A percentile compares a stretch with the other conserved stretches of the same genome.
Evolutionary conservation across 2,113 vertebrate species (phyloP).

Genomic region (Malurus melanocephalus): DNA sequence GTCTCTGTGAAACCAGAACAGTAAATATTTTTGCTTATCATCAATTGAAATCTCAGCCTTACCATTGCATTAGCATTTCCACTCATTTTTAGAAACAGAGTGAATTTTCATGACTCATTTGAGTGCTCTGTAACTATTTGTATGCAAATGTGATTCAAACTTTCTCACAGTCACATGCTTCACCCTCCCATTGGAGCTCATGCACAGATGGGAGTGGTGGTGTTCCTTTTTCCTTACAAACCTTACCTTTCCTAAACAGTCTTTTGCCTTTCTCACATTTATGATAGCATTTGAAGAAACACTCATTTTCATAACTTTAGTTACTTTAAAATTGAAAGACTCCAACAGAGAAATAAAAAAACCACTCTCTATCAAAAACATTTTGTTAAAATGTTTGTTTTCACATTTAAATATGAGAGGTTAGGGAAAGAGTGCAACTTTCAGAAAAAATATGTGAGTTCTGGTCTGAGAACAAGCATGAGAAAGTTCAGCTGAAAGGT

Average conservation of each 20-base stretch:
- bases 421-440: not conserved
- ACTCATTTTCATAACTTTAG: not conserved
- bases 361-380: fast-evolving
- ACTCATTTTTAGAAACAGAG: constrained; percentile 38
- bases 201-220: not conserved
- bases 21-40: constrained; percentile 49
- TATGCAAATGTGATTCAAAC: constrained; percentile 38
- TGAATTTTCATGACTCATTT: constrained; percentile 57
- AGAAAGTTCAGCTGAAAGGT: not conserved
- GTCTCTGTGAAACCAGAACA: constrained; percentile 24
- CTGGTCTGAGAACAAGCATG: not conserved
- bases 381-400: not conserved
- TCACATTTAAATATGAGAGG: not conserved
- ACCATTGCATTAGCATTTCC: constrained; percentile 28
- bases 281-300: not conserved
- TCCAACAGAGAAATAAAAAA: not conserved
- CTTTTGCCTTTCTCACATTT: not conserved
- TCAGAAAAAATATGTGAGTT: not conserved
- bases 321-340: not conserved
- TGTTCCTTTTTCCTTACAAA: not conserved
- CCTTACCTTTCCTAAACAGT: not conserved
- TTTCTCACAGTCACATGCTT: constrained; percentile 21
- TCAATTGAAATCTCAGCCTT: constrained; percentile 26
- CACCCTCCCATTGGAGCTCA: not conserved
- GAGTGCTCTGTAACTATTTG: constrained; percentile 47